phyloP scores from a whole-genome alignment of 2,797 vertebrate genomes.

The Cossypha caffra region DNA sequence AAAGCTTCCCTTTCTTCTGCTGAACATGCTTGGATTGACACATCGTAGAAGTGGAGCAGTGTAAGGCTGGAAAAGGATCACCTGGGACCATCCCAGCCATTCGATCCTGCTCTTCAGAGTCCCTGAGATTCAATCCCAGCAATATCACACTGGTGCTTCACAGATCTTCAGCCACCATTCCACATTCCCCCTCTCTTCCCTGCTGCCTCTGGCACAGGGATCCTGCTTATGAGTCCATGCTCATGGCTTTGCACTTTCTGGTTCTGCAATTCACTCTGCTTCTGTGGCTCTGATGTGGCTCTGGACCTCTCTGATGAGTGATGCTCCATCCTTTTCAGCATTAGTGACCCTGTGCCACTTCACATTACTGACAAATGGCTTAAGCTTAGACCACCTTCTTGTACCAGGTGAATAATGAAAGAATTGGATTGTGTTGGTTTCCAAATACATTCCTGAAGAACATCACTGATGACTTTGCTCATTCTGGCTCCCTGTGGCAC shows the following conservation, averaged over 20 bases:
- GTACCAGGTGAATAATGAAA: background rate
- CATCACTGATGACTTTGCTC: accelerated
- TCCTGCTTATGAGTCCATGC: background rate
- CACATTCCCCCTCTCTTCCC: background rate
- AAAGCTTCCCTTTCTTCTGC: background rate
- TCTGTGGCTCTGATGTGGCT: background rate
- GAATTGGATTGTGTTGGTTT: background rate
- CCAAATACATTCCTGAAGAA: accelerated
- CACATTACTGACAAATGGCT: background rate
- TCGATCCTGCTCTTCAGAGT: background rate
- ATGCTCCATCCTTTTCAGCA: background rate
- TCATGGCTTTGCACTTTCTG: background rate
- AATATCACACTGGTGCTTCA: background rate
- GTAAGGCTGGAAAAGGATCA: background rate
- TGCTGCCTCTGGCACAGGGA: background rate
- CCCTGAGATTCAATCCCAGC: background rate
- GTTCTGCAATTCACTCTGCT: background rate
- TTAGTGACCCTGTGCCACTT: background rate
- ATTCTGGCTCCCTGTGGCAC: accelerated
- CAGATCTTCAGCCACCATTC: background rate
- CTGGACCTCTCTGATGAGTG: background rate
- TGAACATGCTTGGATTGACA: background rate
- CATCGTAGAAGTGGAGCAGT: background rate
- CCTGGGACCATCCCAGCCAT: background rate
- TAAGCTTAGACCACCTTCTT: background rate